Evolutionary conservation across 2,888 invertebrate species (phyloP).

Genomic region (Dryobota labecula): DNA sequence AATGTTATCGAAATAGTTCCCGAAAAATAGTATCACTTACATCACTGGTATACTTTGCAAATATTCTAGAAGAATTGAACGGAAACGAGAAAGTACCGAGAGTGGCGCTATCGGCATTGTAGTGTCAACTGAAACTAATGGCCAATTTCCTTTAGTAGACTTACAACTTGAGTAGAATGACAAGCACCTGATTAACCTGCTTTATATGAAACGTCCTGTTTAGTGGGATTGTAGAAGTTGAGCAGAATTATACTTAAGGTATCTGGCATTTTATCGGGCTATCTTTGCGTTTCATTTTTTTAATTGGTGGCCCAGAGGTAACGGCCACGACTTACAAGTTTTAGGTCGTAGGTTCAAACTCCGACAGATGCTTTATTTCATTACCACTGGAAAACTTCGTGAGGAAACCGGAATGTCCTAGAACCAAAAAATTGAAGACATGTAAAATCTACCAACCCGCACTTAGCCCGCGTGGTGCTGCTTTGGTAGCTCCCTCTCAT

Average conservation of each 20-base stretch:
- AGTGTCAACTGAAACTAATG: slow-evolving; percentile 51
- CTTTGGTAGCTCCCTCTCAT: too few relatives aligned
- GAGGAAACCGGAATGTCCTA: too few relatives aligned
- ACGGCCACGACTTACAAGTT: too few relatives aligned
- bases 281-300: neutral
- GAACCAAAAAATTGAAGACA: too few relatives aligned
- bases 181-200: slow-evolving; percentile 44
- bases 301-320: too few relatives aligned
- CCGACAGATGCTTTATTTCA: too few relatives aligned
- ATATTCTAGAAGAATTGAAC: slow-evolving; percentile 11
- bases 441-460: too few relatives aligned
- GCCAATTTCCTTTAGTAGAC: slow-evolving; percentile 50
- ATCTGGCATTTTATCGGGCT: neutral
- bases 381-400: too few relatives aligned
- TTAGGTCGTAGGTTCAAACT: too few relatives aligned
- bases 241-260: too few relatives aligned
- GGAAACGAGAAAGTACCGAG: neutral
- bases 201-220: neutral
- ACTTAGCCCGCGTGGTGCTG: too few relatives aligned
- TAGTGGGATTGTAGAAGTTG: neutral
- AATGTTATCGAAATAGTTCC: neutral
- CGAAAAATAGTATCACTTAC: slow-evolving; percentile 1
- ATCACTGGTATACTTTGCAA: slow-evolving; percentile 1
- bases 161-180: slow-evolving; percentile 40
- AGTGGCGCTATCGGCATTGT: slow-evolving; percentile 9